phyloP scores from a whole-genome alignment of 1,140 invertebrate species.

The Agraylea sexmaculata region DNA sequence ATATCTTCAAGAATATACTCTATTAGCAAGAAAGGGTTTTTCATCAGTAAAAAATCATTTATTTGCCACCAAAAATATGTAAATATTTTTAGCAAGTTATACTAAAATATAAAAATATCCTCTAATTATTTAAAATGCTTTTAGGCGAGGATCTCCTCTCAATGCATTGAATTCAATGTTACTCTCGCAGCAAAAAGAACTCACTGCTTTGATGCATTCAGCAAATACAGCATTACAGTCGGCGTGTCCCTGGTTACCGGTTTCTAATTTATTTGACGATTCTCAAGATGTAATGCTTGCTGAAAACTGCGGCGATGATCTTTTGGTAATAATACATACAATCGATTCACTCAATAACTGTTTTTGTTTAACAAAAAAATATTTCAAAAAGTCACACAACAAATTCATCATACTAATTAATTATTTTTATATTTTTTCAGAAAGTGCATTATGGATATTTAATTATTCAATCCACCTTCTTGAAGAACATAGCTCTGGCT shows the following conservation, averaged over 20 bases:
- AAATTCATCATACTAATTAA: background rate
- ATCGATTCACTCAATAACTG: too few relatives aligned
- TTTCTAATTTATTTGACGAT: too few relatives aligned
- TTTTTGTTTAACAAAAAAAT: too few relatives aligned
- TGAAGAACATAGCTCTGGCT: conserved; percentile 32
- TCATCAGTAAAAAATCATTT: conserved; percentile 6
- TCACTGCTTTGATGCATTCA: conserved; percentile 4
- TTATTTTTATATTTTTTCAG: conserved; percentile 23
- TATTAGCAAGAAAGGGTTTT: conserved; percentile 10
- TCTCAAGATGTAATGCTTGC: too few relatives aligned
- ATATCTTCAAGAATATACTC: conserved; percentile 8
- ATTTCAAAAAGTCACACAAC: background rate
- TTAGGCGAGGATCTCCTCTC: conserved; percentile 1
- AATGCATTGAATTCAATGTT: conserved; percentile 7
- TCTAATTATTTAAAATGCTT: background rate
- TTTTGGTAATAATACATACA: too few relatives aligned
- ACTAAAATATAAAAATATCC: background rate
- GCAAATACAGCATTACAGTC: conserved; percentile 4
- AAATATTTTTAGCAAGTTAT: conserved; percentile 3
- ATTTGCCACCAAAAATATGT: background rate
- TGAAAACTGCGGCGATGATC: too few relatives aligned
- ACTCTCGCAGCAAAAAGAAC: conserved; percentile 7
- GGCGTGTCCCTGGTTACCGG: conserved; percentile 13
- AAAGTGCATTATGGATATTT: conserved; percentile 37
- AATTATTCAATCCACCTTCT: conserved; percentile 33